These are phyloP conservation scores for Cynocephalus volans DNA, from an alignment of 2,113 vertebrate genomes.

Conservation along the genomic window DNA sequence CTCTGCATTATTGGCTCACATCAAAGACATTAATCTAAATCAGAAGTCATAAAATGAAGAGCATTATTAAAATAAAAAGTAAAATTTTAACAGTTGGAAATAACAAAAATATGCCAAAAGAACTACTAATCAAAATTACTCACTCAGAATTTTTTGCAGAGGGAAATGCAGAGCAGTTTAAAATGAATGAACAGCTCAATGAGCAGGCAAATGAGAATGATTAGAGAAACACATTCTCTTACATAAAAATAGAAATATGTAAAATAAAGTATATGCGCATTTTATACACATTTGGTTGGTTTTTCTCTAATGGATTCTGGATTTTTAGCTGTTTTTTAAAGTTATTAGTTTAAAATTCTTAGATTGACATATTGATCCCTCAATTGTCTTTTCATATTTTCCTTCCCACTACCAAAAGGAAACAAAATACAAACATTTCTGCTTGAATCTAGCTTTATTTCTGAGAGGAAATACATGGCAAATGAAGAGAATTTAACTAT, in stretches of 20 bases:
- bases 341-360: slow-evolving; percentile 9
- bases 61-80: slow-evolving; percentile 57
- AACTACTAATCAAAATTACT: slow-evolving; percentile 69
- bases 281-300: slow-evolving; percentile 49
- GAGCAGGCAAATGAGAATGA: slow-evolving; percentile 81
- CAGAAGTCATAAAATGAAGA: slow-evolving; percentile 66
- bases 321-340: slow-evolving; percentile 53
- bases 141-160: slow-evolving; percentile 63
- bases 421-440: background rate
- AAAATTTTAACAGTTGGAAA: slow-evolving; percentile 50
- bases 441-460: background rate
- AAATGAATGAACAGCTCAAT: slow-evolving; percentile 82
- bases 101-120: slow-evolving; percentile 63
- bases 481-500: background rate
- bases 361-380: background rate
- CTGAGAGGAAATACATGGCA: background rate
- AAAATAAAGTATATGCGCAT: slow-evolving; percentile 67
- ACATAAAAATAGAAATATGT: slow-evolving; percentile 73
- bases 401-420: background rate
- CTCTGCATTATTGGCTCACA: slow-evolving; percentile 53
- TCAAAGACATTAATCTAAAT: slow-evolving; percentile 63
- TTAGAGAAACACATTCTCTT: slow-evolving; percentile 69
- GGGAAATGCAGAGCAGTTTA: slow-evolving; percentile 66
- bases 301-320: slow-evolving; percentile 61
- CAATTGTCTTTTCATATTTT: background rate